Percentiles rank a stretch among this genome's conserved stretches.
These are phyloP conservation scores for Geotrypetes seraphini DNA, from an alignment of 2,797 vertebrate species.

Conservation along the genomic window DNA sequence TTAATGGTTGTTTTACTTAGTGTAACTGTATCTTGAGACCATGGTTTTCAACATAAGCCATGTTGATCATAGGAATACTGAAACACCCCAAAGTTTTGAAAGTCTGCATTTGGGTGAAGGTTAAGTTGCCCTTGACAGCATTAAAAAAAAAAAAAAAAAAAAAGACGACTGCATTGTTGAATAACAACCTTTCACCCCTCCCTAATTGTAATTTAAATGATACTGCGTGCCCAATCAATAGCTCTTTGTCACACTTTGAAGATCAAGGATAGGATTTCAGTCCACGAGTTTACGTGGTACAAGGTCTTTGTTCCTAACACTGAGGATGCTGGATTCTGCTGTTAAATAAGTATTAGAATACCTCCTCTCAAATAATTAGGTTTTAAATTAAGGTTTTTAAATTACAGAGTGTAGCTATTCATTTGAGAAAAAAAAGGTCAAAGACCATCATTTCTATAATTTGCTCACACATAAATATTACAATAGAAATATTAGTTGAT, in stretches of 20 bases:
- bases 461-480: conserved; percentile 22
- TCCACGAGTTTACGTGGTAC: conserved; percentile 55
- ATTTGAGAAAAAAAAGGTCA: conserved; percentile 31
- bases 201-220: conserved; percentile 96
- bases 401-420: conserved; percentile 24
- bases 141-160: conserved; percentile 16
- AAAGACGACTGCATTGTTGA: conserved; percentile 63
- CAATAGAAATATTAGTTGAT: conserved; percentile 29
- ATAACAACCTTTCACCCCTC: conserved; percentile 75
- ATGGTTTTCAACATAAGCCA: conserved; percentile 39
- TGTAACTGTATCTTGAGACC: conserved; percentile 22
- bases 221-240: conserved; percentile 91
- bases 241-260: conserved; percentile 82
- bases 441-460: conserved; percentile 34
- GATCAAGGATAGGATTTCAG: conserved; percentile 82
- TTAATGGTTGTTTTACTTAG: conserved; percentile 22
- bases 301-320: conserved; percentile 42
- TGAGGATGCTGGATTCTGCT: conserved; percentile 38
- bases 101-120: conserved; percentile 55
- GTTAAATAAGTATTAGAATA: conserved; percentile 38
- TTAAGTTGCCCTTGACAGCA: conserved; percentile 59
- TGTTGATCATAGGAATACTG: conserved; percentile 36
- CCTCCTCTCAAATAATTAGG: conserved; percentile 32
- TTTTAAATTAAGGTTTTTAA: conserved; percentile 34
- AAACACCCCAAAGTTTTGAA: conserved; percentile 46